Base-by-base conservation (phyloP, 1,140 invertebrate genomes). In the Caenorhabditis briggsae region DNA sequence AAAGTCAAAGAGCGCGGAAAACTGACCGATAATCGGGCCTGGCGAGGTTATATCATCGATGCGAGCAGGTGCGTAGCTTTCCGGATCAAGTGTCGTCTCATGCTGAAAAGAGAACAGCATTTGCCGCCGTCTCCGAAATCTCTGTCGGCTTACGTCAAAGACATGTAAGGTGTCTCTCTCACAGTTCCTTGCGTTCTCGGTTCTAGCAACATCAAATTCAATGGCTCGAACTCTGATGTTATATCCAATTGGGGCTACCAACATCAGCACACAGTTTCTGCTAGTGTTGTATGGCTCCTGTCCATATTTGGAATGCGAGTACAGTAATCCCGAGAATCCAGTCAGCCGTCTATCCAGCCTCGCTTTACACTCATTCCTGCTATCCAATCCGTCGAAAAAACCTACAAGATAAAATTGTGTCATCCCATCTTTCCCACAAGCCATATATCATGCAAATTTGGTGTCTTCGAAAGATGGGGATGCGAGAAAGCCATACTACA, bases 121-220 rank as follows among this genome's bases (percentile, higher is more conserved):
- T n/a, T 33, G 18, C 55, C 82, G 41, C 6, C 33, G 5, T 7
- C 33, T 33, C 11, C 70, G 58, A 25, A 20, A 78, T 20, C 23
- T 78, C 53, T 78, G 46, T 78, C 70, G 50, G 25, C 86, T 88
- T 88, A 87, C 87, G 53, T 88, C 86, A 82, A 88, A 88, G n/a
- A 88, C 82, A 50, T 88, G 88, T 8, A 88, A 46, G 23, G 88
- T 86, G 41, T 88, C 88, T 41, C 88, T 88, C 33, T 88, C 83
- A 59, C 88, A 88, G 23, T 43, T 85, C 9, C 65, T 12, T 7
- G 83, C 48, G 33, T 61, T 61, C 20, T 61, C 70, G 1, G 65
- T 58, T 9, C 88, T 87, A 53, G 83, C 84, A 33, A 88, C 88
- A 53, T 88, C 85, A 50, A 88, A 88, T 43, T 88, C 84, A 6